phyloP scores from a whole-genome alignment of 1,140 invertebrate species.

The Chelonus insularis region DNA sequence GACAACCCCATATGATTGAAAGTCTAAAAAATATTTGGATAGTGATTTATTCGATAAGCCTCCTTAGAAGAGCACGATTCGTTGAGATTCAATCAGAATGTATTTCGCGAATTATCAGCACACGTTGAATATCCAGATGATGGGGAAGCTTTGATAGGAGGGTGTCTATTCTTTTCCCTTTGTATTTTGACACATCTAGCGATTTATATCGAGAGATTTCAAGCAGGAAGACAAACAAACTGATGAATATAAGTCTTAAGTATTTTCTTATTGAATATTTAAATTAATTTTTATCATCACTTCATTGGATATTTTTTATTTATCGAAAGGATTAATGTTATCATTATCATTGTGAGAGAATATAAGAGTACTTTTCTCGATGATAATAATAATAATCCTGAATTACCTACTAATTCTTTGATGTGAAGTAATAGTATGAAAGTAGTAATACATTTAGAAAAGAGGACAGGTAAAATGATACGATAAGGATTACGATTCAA shows the following conservation, averaged over 20 bases:
- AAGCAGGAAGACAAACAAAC: neutral
- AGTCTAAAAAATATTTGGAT: conserved; percentile 31
- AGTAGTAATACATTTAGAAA: too few species aligned
- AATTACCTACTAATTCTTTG: neutral
- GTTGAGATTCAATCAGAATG: conserved; percentile 27
- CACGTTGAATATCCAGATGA: conserved; percentile 11
- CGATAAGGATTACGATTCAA: conserved; percentile 26
- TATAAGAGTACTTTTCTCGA: too few species aligned
- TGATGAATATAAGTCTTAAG: neutral
- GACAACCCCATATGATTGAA: neutral
- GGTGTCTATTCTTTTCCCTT: neutral
- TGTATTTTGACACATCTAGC: neutral
- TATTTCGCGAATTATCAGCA: conserved; percentile 26
- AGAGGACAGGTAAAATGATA: conserved; percentile 21
- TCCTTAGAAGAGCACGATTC: conserved; percentile 13
- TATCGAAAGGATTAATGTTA: neutral
- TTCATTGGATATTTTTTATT: neutral
- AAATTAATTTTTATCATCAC: neutral
- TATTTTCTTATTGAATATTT: neutral
- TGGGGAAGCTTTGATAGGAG: neutral
- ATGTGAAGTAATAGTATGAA: too few species aligned
- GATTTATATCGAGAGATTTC: neutral
- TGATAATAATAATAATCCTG: too few species aligned
- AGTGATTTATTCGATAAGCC: conserved; percentile 25
- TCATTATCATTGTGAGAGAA: neutral